Conservation (phyloP, 1,140 invertebrate genomes). For the Drosophila pseudoobscura region DNA sequence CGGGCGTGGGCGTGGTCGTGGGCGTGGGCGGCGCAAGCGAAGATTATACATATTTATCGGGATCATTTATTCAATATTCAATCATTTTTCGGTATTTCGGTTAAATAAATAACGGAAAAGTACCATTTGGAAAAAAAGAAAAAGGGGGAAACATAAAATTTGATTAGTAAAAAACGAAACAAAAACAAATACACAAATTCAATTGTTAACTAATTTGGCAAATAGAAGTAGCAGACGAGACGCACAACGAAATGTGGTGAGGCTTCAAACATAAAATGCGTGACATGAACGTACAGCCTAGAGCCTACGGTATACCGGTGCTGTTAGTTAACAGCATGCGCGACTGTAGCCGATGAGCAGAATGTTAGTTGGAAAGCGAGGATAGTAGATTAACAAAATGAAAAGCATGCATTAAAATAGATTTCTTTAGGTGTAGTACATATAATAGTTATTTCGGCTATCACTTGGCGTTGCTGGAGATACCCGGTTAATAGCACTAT, state of each 20-base stretch:
- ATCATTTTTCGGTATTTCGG: conserved; percentile 23
- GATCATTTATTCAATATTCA: conserved; percentile 62
- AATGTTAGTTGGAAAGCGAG: conserved; percentile 30
- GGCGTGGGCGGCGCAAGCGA: conserved; percentile 61
- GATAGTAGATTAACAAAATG: conserved; percentile 4
- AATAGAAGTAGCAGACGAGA: conserved; percentile 8
- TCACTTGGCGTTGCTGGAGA: conserved; percentile 11
- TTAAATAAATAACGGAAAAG: conserved; percentile 28
- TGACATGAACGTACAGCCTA: conserved; percentile 31
- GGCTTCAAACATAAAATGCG: conserved; percentile 35
- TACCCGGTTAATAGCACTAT: conserved; percentile 38
- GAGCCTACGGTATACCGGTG: conserved; percentile 1
- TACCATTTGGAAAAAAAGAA: conserved; percentile 61
- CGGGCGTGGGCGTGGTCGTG: conserved; percentile 66
- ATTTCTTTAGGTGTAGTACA: background rate
- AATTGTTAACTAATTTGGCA: conserved; percentile 21
- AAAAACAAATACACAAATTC: conserved; percentile 58
- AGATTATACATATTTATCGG: conserved; percentile 57
- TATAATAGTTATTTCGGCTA: conserved; percentile 13
- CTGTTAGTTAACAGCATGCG: conserved; percentile 32
- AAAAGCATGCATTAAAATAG: conserved; percentile 16
- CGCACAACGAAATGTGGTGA: conserved; percentile 38
- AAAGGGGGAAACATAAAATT: conserved; percentile 79
- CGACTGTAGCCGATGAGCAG: conserved; percentile 17
- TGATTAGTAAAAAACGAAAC: conserved; percentile 75